Conservation (phyloP, 2,797 vertebrate species). For the Oophaga sylvatica region DNA sequence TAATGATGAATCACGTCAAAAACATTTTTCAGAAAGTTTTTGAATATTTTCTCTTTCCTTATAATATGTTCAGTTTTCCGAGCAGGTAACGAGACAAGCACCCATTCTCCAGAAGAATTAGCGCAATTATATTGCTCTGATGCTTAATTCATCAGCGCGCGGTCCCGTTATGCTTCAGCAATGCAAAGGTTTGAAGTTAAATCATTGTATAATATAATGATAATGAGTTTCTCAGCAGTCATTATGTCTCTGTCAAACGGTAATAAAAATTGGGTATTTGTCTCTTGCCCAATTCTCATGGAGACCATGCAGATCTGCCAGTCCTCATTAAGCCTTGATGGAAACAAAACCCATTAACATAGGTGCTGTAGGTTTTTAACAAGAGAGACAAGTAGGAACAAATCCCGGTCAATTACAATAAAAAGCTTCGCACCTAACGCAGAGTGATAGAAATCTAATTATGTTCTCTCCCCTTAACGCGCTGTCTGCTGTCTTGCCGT, state of each 20-base stretch:
- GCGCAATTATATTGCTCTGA: slow-evolving; percentile 15
- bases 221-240: slow-evolving; percentile 75
- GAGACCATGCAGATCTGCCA: slow-evolving; percentile 73
- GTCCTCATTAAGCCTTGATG: slow-evolving; percentile 73
- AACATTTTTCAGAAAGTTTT: not conserved
- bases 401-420: slow-evolving; percentile 72
- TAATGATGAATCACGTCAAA: too few relatives aligned
- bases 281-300: slow-evolving; percentile 65
- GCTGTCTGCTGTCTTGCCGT: slow-evolving; percentile 55
- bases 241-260: slow-evolving; percentile 74
- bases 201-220: slow-evolving; percentile 73
- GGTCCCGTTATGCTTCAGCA: slow-evolving; percentile 60
- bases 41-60: not conserved
- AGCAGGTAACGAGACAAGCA: slow-evolving; percentile 34
- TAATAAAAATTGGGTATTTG: slow-evolving; percentile 73
- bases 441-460: slow-evolving; percentile 70
- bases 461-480: slow-evolving; percentile 56
- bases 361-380: slow-evolving; percentile 71
- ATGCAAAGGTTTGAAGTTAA: slow-evolving; percentile 68
- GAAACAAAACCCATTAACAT: slow-evolving; percentile 74
- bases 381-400: slow-evolving; percentile 70
- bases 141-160: slow-evolving; percentile 29
- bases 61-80: not conserved
- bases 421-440: slow-evolving; percentile 67
- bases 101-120: slow-evolving; percentile 32